phyloP scores from a whole-genome alignment of 1,140 invertebrate genomes.

The Bombus turneri region DNA sequence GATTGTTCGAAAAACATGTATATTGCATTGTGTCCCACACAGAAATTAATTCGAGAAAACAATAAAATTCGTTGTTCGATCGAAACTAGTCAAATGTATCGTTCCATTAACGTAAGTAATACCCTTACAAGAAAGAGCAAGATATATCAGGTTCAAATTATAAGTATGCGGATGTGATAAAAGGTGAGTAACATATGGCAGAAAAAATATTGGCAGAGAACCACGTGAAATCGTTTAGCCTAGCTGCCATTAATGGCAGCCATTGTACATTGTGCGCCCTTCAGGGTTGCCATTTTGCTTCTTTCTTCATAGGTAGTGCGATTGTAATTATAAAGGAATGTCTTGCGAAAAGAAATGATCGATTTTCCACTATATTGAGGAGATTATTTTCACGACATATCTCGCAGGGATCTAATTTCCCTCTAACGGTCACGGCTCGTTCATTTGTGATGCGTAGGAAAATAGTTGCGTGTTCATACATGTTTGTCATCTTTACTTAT shows the following conservation, averaged over 20 bases:
- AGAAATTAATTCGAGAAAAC: neutral
- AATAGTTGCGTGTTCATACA: slow-evolving; percentile 8
- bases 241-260: slow-evolving; percentile 41
- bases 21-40: neutral
- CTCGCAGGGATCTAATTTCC: neutral
- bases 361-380: neutral
- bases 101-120: slow-evolving; percentile 3
- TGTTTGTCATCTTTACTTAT: slow-evolving; percentile 1
- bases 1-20: neutral
- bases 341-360: neutral
- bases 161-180: neutral
- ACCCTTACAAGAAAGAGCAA: neutral
- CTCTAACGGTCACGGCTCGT: neutral
- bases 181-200: slow-evolving; percentile 22
- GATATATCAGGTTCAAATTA: neutral
- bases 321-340: slow-evolving; percentile 15
- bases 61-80: neutral
- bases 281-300: slow-evolving; percentile 41
- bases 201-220: neutral
- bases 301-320: slow-evolving; percentile 15
- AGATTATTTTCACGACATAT: too few relatives aligned
- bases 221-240: slow-evolving; percentile 26
- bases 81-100: neutral
- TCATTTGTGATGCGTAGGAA: neutral
- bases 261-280: slow-evolving; percentile 55